Base-by-base conservation (phyloP, 2,113 vertebrate species). In the Peucedramus taeniatus region DNA sequence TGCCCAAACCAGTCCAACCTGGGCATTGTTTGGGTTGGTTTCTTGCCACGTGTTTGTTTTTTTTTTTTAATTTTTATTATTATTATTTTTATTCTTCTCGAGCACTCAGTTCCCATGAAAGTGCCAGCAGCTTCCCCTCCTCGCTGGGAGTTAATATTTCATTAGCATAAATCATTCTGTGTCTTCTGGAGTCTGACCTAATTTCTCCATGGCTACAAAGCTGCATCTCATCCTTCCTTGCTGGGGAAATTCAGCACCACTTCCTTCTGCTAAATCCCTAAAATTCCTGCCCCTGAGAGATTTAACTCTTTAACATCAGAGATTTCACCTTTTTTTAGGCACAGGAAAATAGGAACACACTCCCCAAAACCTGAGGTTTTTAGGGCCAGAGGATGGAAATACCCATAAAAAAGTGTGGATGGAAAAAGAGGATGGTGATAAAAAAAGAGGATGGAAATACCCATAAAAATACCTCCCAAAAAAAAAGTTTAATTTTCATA, bases 21-120 rank as follows among this genome's bases (percentile, higher is more conserved):
- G 93, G 87, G 4, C 3, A 10, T 70, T 90, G 77, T 82, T 94
- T 90, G 90, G 79, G 61, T 86, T 93, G 92, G 90, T 72, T 94
- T 91, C 44, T 57, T 93, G 92, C 94, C 94, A 92, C 3, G 0
- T 91, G 39, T 74, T 84, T 68, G n/a, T 84, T 81, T 69, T 42
- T 44, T 64, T 72, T 45, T 35, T 14, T 3, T 49, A 81, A 59
- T 49, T 74, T n/a, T 57, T 13, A 7, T 45, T 30, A 5, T 65
- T 78, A 37, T 70, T 71, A 15, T 63, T 72, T 27, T 63, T 80
- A 2, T 74, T 64, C 3, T 53, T 45, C 39, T 56, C 4, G 0
- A 90, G 94, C 81, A 9, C 44, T 51, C 64, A 49, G 72, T 94
- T 97, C 90, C 84, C 96, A 94, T 75, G 88, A 64, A 91, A 84